Evolutionary conservation across 2,888 invertebrate species (phyloP).

Genomic region (Amphipoea lucens): DNA sequence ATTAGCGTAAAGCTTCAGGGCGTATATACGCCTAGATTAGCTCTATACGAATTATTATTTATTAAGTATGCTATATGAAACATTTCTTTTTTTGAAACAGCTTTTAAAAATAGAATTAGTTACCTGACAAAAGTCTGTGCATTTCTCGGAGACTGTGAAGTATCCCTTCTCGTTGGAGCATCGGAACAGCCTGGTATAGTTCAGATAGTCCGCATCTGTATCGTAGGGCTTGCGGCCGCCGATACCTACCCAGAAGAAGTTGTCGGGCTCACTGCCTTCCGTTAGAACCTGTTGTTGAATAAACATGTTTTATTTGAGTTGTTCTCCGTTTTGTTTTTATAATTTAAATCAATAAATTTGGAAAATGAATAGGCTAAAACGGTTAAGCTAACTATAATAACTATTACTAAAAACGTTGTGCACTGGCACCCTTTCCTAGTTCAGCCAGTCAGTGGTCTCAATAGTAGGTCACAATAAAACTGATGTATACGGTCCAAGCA

Average conservation of each 20-base stretch:
- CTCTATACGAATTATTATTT: neutral
- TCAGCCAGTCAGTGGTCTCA: neutral
- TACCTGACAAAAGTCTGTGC: constrained; percentile 99
- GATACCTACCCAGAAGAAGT: constrained; percentile 99
- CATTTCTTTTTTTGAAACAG: neutral
- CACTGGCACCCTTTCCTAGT: neutral
- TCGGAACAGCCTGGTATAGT: constrained; percentile 97
- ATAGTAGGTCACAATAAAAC: neutral
- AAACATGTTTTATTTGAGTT: neutral
- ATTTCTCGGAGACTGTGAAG: constrained; percentile 99
- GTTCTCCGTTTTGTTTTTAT: no score
- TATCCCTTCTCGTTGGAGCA: constrained; percentile 99
- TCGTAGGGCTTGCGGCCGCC: constrained; percentile 98
- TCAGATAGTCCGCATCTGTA: constrained; percentile 96
- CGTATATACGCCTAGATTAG: neutral
- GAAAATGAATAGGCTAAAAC: neutral
- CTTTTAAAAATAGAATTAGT: neutral
- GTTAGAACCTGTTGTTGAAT: constrained; percentile 92
- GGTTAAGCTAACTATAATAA: neutral
- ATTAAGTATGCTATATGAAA: neutral
- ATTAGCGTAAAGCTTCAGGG: no score
- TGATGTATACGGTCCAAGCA: neutral
- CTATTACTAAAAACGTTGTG: neutral
- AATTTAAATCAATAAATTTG: neutral
- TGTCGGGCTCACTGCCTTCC: constrained; percentile 99